Evolutionary conservation across 1,140 invertebrate genomes (phyloP).

Genomic region (Drosophila jambulina): DNA sequence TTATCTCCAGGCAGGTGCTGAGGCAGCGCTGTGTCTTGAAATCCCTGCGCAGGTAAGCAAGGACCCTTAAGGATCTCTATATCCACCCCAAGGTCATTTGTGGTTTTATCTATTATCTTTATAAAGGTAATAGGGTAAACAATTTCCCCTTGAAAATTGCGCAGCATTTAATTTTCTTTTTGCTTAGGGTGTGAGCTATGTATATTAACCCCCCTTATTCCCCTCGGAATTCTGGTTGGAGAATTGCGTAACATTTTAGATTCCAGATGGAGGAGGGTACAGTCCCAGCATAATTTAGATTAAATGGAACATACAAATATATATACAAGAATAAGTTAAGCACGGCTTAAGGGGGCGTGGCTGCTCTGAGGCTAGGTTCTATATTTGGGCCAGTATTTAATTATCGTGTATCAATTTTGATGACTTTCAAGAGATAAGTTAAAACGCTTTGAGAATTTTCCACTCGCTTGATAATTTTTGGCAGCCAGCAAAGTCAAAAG

Average conservation of each 20-base stretch:
- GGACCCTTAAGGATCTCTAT: background rate
- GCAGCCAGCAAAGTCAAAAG: slow-evolving; percentile 1
- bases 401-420: slow-evolving; percentile 32
- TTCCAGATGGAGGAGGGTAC: slow-evolving; percentile 20
- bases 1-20: slow-evolving; percentile 40
- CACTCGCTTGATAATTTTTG: slow-evolving; percentile 23
- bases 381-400: slow-evolving; percentile 1
- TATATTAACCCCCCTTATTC: background rate
- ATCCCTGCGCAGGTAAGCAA: slow-evolving; percentile 49
- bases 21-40: slow-evolving; percentile 22
- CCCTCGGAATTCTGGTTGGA: slow-evolving; percentile 1
- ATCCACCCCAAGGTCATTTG: background rate
- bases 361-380: background rate
- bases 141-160: slow-evolving; percentile 7
- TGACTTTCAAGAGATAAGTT: slow-evolving; percentile 33
- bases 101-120: background rate
- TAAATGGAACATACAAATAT: background rate
- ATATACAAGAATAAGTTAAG: background rate
- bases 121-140: background rate
- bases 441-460: slow-evolving; percentile 27
- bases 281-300: background rate
- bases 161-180: slow-evolving; percentile 20
- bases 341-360: background rate
- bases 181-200: background rate
- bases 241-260: slow-evolving; percentile 37